Evolutionary conservation across 2,797 vertebrate species (phyloP).

Genomic region (Dipus sagitta): DNA sequence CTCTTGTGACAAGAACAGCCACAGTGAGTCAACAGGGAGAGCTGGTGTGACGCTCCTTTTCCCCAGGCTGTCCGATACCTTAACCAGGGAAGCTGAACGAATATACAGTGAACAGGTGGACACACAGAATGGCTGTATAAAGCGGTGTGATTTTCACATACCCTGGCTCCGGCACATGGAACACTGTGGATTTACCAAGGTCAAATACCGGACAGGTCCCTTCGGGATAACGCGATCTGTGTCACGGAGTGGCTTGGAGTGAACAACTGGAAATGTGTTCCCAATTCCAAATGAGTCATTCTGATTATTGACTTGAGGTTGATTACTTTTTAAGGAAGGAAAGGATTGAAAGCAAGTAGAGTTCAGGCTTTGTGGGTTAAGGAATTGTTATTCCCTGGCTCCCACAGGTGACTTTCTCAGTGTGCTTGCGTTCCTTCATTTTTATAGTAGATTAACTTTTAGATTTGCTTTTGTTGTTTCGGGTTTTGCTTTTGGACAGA

Average conservation of each 20-base stretch:
- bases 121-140: slow-evolving; percentile 23
- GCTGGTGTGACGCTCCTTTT: not conserved
- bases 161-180: slow-evolving; percentile 40
- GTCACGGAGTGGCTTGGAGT: slow-evolving; percentile 22
- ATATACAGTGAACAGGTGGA: not conserved
- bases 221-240: slow-evolving; percentile 32
- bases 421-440: not conserved
- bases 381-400: slow-evolving; percentile 53
- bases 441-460: not conserved
- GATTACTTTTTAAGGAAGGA: not conserved
- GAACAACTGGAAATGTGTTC: slow-evolving; percentile 44
- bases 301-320: slow-evolving; percentile 16
- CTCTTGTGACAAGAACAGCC: not conserved
- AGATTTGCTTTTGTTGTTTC: slow-evolving; percentile 26
- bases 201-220: slow-evolving; percentile 61
- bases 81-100: slow-evolving; percentile 1
- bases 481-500: not conserved
- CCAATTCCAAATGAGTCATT: slow-evolving; percentile 68
- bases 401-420: not conserved
- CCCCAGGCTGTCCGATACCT: not conserved
- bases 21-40: not conserved
- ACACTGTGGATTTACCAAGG: not conserved
- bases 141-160: not conserved
- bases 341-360: not conserved
- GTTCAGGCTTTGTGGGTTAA: slow-evolving; percentile 34